A percentile compares a stretch with the other conserved stretches of the same genome.
phyloP scores from a whole-genome alignment of 2,797 vertebrate species.

The Xiphorhynchus erythropygius region DNA sequence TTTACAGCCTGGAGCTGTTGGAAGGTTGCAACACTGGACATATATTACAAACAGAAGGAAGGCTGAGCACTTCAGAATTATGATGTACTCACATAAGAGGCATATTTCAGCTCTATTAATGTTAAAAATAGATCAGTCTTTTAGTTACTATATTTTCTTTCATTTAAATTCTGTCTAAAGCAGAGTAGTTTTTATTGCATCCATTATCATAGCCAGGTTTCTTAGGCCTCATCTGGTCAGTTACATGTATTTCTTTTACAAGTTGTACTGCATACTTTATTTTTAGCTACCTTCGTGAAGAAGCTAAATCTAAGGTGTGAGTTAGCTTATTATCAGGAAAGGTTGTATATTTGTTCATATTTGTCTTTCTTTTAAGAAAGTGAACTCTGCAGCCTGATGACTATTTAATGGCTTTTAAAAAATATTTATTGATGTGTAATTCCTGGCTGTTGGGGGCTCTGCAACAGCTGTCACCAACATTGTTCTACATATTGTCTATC shows the following conservation, averaged over 20 bases:
- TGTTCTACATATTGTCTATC: not conserved
- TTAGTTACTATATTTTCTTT: not conserved
- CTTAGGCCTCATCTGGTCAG: not conserved
- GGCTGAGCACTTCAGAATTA: not conserved
- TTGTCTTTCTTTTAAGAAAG: not conserved
- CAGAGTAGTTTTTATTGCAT: not conserved
- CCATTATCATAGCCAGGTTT: not conserved
- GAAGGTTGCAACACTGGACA: slow-evolving; percentile 6
- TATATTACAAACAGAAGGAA: slow-evolving; percentile 18
- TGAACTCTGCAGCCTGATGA: not conserved
- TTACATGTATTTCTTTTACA: not conserved
- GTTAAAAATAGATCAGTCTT: slow-evolving; percentile 17
- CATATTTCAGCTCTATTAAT: not conserved
- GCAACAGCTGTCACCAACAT: not conserved
- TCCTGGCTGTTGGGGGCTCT: not conserved
- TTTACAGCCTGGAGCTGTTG: slow-evolving; percentile 33
- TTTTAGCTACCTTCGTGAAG: not conserved
- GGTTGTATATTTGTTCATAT: not conserved
- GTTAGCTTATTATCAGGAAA: not conserved
- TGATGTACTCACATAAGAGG: not conserved
- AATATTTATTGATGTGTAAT: not conserved
- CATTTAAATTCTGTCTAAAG: not conserved
- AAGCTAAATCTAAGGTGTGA: not conserved
- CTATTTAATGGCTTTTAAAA: not conserved
- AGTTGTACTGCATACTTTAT: not conserved